Conservation (phyloP, 2,113 vertebrate genomes). For the Panthera uncia region DNA sequence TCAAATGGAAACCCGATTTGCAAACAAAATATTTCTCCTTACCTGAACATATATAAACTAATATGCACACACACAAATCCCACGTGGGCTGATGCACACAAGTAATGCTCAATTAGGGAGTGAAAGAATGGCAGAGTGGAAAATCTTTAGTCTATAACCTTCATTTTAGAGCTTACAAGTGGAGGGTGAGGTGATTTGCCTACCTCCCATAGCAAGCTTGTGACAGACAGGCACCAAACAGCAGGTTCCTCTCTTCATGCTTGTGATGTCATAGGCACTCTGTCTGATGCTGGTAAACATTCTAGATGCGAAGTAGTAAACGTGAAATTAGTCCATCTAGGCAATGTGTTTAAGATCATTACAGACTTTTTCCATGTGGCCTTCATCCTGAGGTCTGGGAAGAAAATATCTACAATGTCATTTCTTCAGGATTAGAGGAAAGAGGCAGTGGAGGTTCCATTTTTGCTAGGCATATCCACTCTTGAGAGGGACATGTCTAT, state of each 20-base stretch:
- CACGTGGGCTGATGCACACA: neutral
- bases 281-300: conserved; percentile 3
- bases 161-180: neutral
- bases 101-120: neutral
- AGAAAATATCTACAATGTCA: neutral
- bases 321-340: neutral
- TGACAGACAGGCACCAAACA: neutral
- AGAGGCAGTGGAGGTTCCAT: neutral
- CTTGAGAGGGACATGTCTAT: neutral
- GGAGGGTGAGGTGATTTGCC: neutral
- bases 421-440: neutral
- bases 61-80: neutral
- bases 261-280: neutral
- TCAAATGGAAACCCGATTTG: neutral
- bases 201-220: neutral
- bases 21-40: neutral
- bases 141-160: neutral
- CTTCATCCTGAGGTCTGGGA: neutral
- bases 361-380: neutral
- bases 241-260: neutral
- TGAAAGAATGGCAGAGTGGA: neutral
- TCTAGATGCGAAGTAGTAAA: neutral
- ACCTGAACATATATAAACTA: neutral
- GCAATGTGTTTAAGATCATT: neutral
- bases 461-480: neutral